These are phyloP conservation scores for Folsomia candida DNA, from an alignment of 2,888 invertebrate species.

Conservation along the genomic window DNA sequence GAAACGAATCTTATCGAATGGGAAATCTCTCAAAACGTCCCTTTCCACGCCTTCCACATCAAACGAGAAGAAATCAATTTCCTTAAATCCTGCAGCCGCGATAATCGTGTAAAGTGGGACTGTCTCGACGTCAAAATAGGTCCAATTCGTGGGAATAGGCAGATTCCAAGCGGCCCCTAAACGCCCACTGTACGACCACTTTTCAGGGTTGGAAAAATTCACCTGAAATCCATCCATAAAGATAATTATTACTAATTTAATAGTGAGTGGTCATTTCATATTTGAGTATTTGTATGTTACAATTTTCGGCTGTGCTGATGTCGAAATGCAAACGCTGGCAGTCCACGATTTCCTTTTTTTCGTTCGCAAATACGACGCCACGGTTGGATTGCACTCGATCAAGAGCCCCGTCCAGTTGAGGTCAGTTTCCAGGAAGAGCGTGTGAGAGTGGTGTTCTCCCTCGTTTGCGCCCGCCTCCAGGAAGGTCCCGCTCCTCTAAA, in stretches of 20 bases:
- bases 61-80: background rate
- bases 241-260: too few species aligned
- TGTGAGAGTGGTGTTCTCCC: constrained; percentile 17
- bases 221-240: too few species aligned
- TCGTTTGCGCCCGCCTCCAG: constrained; percentile 27
- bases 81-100: background rate
- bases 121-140: background rate
- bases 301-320: too few species aligned
- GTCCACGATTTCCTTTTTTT: constrained; percentile 24
- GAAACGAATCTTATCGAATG: background rate
- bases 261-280: too few species aligned
- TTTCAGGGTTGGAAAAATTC: constrained; percentile 26
- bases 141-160: constrained; percentile 20
- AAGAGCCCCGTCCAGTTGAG: constrained; percentile 26
- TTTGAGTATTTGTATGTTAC: too few species aligned
- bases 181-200: constrained; percentile 24
- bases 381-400: constrained; percentile 26
- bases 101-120: background rate
- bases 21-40: background rate
- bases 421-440: constrained; percentile 21
- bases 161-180: constrained; percentile 19
- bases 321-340: constrained; percentile 20
- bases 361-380: constrained; percentile 14
- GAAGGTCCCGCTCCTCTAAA: constrained; percentile 18
- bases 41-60: background rate